Evolutionary conservation across 2,888 invertebrate genomes (phyloP).

Genomic region (Platycnemis pennipes): DNA sequence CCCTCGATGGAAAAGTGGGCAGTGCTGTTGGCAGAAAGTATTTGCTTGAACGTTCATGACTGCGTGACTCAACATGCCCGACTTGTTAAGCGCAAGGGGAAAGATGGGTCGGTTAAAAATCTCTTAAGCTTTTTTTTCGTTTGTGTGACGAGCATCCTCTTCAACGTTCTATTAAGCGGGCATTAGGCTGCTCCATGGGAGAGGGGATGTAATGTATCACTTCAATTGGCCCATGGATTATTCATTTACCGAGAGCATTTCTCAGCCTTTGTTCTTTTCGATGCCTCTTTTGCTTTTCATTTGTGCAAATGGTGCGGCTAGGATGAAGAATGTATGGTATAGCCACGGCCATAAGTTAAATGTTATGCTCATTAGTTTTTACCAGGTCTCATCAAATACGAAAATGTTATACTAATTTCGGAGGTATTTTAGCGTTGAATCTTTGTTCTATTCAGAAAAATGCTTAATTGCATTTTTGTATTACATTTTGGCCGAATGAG

Average conservation of each 20-base stretch:
- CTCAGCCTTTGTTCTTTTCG: too few relatives aligned
- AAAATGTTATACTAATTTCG: too few relatives aligned
- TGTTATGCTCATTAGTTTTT: too few relatives aligned
- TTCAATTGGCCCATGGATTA: background rate
- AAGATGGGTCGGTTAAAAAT: background rate
- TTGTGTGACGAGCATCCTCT: background rate
- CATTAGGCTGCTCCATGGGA: background rate
- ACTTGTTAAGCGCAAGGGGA: background rate
- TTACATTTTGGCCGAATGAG: too few relatives aligned
- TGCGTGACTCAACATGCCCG: slow-evolving; percentile 44
- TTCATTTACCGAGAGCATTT: background rate
- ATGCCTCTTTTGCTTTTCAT: too few relatives aligned
- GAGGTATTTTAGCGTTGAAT: too few relatives aligned
- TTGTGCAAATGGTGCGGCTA: too few relatives aligned
- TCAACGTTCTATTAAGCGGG: background rate
- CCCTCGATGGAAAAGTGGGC: background rate
- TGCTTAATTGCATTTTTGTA: too few relatives aligned
- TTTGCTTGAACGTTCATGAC: background rate
- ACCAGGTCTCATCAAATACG: too few relatives aligned
- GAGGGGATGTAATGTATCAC: background rate
- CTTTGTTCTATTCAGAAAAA: too few relatives aligned
- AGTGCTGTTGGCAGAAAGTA: slow-evolving; percentile 30
- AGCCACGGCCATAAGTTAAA: too few relatives aligned
- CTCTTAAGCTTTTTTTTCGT: background rate
- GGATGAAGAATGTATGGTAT: too few relatives aligned